phyloP scores from a whole-genome alignment of 2,888 invertebrate genomes.

The Leptodirus hochenwartii region DNA sequence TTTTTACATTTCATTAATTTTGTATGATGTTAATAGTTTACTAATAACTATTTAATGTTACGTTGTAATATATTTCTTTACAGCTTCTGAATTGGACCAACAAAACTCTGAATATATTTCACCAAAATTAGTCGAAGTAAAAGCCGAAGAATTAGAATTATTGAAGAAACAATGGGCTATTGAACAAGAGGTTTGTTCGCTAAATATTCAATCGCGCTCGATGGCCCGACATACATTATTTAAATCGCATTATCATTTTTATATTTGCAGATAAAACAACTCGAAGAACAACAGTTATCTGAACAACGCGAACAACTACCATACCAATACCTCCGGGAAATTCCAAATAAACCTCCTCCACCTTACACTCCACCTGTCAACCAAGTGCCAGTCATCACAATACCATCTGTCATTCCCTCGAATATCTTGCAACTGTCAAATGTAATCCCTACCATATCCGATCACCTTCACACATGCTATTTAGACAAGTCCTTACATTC shows the following conservation, averaged over 20 bases:
- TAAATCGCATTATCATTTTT: constrained; percentile 1
- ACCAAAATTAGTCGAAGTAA: constrained; percentile 22
- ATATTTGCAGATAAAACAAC: constrained; percentile 36
- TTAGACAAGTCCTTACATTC: constrained; percentile 13
- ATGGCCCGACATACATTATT: constrained; percentile 1
- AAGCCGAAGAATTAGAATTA: too few species aligned
- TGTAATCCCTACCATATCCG: constrained; percentile 28
- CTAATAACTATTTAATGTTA: too few species aligned
- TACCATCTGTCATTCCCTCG: constrained; percentile 15
- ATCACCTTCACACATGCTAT: constrained; percentile 26
- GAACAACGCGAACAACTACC: constrained; percentile 33
- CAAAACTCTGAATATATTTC: too few species aligned
- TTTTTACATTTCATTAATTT: too few species aligned
- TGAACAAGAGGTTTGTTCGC: constrained; percentile 36
- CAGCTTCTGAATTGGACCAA: too few species aligned
- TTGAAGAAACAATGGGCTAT: constrained; percentile 41
- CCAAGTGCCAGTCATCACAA: constrained; percentile 16
- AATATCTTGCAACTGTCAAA: constrained; percentile 29
- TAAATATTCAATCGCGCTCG: constrained; percentile 4
- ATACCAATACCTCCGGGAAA: constrained; percentile 40
- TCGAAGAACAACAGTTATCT: constrained; percentile 34
- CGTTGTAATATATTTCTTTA: too few species aligned
- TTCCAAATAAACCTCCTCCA: constrained; percentile 59
- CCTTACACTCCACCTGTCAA: constrained; percentile 48
- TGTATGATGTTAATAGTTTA: too few species aligned